Evolutionary conservation across 2,797 vertebrate species (phyloP), one percentile per base, ranked within the genome.

Genomic region (Chelonia mydas): DNA sequence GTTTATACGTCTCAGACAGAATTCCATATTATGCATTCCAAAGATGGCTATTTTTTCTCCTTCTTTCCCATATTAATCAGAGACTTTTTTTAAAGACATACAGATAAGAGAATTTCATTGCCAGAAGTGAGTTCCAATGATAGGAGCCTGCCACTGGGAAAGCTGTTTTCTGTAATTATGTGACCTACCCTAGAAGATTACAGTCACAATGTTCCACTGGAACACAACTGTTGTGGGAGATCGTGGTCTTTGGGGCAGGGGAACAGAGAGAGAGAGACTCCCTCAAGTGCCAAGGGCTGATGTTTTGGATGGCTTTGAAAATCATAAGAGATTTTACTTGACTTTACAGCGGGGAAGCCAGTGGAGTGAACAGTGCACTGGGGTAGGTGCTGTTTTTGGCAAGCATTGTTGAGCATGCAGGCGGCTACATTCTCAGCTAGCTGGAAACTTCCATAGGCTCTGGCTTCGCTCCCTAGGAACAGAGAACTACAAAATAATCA

Each of bases 191-290:
- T 37, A 72, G n/a, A 72, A 49, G 13, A 8, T 25, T 41, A 41
- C 21, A 28, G 9, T 61, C 6, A 33, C 57, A 61, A 31, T 49
- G 13, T 77, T 77, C 45, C 45, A 28, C 5, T 41, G 45, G 27
- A 49, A 49, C 13, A 45, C 27, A 27, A 41, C 11, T 77, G 6
- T 15, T 49, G 15, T 49, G 45, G 45, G 74, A 49, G 11, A 15
- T 31, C 7, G 4, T 83, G 45, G 74, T 27, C 11, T 45, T 5
- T 3, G 19, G 7, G 19, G 3, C 19, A 57, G 7, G 0, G 0
- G 13, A 81, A 13, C 81, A 77, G 59, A 41, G 74, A 45, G 54
- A 10, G 3, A 86, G 6, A 10, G 7, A 89, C 7, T 47, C 37
- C 31, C 2, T 81, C 33, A 10, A 6, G 23, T 37, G 5, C 6